A percentile compares a stretch with the other conserved stretches of the same genome.
Conservation (phyloP, 2,797 vertebrate genomes). For the Acanthopagrus latus region DNA sequence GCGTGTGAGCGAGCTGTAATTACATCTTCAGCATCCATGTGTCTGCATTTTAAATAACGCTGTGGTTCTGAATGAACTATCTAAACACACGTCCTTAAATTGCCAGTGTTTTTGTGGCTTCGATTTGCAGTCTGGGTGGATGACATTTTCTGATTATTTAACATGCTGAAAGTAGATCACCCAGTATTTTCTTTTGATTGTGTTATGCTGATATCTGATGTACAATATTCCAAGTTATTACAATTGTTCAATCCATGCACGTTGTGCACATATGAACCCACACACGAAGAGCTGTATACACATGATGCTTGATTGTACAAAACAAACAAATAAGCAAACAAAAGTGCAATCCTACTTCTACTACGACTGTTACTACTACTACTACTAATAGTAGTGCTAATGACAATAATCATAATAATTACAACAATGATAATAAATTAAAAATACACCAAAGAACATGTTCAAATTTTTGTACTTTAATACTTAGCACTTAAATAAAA, state of each 20-base stretch:
- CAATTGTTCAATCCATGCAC: no score
- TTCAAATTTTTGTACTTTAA: no score
- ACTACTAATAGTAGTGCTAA: background rate
- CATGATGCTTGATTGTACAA: background rate
- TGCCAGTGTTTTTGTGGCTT: constrained; percentile 1
- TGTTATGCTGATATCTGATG: background rate
- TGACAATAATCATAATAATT: no score
- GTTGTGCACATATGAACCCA: no score
- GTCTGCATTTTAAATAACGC: constrained; percentile 42
- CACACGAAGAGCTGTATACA: background rate
- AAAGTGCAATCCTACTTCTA: no score
- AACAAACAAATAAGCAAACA: no score
- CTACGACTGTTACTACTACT: no score
- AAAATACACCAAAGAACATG: background rate
- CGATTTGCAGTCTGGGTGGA: background rate
- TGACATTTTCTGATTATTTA: background rate
- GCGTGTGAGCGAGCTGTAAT: constrained; percentile 41
- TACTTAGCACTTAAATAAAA: no score
- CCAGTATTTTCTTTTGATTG: background rate
- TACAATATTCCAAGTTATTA: background rate
- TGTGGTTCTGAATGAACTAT: constrained; percentile 31
- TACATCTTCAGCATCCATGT: constrained; percentile 22
- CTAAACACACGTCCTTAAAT: constrained; percentile 30
- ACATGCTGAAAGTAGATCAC: background rate
- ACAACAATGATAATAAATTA: background rate